A percentile compares a stretch with the other conserved stretches of the same genome.
Evolutionary conservation across 2,113 vertebrate genomes (phyloP).

Genomic region (Uria lomvia): DNA sequence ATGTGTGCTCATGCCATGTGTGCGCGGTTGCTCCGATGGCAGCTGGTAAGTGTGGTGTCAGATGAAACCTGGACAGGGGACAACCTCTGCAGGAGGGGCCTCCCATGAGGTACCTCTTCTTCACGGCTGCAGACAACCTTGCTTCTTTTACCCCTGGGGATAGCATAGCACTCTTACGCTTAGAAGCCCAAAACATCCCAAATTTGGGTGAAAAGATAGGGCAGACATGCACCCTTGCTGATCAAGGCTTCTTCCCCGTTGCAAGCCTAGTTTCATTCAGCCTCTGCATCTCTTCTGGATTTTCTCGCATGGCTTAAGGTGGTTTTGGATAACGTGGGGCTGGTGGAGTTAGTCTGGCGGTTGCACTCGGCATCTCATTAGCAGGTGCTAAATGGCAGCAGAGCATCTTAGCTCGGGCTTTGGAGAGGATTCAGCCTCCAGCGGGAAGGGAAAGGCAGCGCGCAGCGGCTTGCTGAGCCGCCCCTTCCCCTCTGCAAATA

Average conservation of each 20-base stretch:
- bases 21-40: not conserved
- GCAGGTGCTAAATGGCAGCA: not conserved
- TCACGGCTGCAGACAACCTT: not conserved
- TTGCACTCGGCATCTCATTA: not conserved
- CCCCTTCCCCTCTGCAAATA: constrained; percentile 71
- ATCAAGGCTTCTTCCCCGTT: not conserved
- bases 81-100: not conserved
- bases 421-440: not conserved
- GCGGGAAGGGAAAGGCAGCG: not conserved
- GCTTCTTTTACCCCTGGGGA: not conserved
- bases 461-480: not conserved
- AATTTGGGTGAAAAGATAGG: not conserved
- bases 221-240: fast-evolving
- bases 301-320: fast-evolving
- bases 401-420: not conserved
- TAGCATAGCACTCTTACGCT: not conserved
- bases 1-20: fast-evolving
- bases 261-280: not conserved
- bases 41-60: not conserved
- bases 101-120: fast-evolving
- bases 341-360: not conserved
- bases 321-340: not conserved
- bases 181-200: not conserved
- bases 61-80: not conserved
- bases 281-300: not conserved